Conservation (phyloP, 2,113 vertebrate species). For the Lagopus leucura region DNA sequence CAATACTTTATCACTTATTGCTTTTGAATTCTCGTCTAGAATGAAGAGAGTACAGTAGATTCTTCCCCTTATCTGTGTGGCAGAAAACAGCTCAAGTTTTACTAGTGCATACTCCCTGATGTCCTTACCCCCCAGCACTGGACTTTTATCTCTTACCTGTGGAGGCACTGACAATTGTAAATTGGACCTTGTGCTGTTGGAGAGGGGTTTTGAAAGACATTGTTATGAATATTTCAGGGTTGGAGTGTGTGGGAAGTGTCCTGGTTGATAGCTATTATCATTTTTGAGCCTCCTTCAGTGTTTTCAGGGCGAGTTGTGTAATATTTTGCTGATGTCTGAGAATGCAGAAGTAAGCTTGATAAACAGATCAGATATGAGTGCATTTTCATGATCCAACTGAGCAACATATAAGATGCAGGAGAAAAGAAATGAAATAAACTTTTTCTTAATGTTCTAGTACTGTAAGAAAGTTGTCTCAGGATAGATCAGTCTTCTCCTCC, state of each 20-base stretch:
- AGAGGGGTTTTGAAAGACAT: neutral
- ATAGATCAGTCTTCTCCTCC: neutral
- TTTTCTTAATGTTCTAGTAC: neutral
- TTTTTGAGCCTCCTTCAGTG: neutral
- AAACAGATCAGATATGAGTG: neutral
- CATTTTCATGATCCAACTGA: neutral
- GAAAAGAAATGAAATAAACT: neutral
- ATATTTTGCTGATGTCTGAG: neutral
- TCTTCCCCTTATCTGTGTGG: neutral
- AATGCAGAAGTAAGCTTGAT: neutral
- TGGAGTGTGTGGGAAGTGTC: neutral
- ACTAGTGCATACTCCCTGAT: neutral
- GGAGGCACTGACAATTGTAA: neutral
- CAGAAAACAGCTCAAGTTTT: neutral
- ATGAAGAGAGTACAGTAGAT: neutral
- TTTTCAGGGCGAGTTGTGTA: neutral
- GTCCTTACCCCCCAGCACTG: neutral
- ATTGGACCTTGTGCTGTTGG: neutral
- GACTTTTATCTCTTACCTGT: neutral
- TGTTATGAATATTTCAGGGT: neutral
- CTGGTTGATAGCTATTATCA: neutral
- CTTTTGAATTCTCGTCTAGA: neutral
- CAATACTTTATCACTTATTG: neutral
- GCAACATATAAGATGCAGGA: neutral
- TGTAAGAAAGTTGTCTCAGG: neutral